A percentile compares a stretch with the other conserved stretches of the same genome.
Conservation (phyloP, 2,113 vertebrate genomes). For the Pollachius pollachius region DNA sequence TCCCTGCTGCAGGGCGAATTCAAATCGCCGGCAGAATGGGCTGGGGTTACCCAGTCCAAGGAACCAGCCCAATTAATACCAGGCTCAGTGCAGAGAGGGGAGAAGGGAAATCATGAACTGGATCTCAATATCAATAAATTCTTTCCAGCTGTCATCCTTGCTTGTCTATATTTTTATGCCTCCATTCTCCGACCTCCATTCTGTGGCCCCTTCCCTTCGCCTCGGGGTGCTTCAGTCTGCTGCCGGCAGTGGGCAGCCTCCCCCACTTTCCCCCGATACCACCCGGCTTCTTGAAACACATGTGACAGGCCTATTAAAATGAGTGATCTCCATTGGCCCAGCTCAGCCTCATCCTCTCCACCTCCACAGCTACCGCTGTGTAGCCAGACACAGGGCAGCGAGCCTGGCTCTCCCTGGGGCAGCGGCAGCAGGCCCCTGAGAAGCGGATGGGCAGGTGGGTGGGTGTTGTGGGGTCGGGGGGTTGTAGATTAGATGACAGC, state of each 20-base stretch:
- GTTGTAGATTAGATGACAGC: constrained; percentile 68
- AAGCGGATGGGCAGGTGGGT: neutral
- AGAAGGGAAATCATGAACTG: neutral
- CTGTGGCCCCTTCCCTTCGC: constrained; percentile 60
- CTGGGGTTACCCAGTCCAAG: too few species aligned
- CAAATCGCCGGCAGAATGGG: too few species aligned
- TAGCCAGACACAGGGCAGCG: constrained; percentile 73
- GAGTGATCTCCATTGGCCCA: constrained; percentile 60
- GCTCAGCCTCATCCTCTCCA: neutral
- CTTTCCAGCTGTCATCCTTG: constrained; percentile 29
- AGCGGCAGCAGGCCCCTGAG: constrained; percentile 21
- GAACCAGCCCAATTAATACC: too few species aligned
- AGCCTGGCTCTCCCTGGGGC: constrained; percentile 62
- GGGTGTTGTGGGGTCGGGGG: neutral
- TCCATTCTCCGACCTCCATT: constrained; percentile 8
- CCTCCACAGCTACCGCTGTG: constrained; percentile 54
- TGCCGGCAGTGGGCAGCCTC: constrained; percentile 58
- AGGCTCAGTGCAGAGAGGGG: too few species aligned
- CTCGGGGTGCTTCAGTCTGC: constrained; percentile 66
- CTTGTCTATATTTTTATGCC: constrained; percentile 20
- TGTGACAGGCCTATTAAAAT: constrained; percentile 76
- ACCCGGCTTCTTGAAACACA: constrained; percentile 73
- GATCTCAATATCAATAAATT: constrained; percentile 16
- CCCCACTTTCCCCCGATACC: neutral
- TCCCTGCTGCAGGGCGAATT: too few species aligned